Percentiles rank a stretch among this genome's conserved stretches.
Evolutionary conservation across 2,113 vertebrate genomes (phyloP).

Genomic region (Lucifuga dentata): DNA sequence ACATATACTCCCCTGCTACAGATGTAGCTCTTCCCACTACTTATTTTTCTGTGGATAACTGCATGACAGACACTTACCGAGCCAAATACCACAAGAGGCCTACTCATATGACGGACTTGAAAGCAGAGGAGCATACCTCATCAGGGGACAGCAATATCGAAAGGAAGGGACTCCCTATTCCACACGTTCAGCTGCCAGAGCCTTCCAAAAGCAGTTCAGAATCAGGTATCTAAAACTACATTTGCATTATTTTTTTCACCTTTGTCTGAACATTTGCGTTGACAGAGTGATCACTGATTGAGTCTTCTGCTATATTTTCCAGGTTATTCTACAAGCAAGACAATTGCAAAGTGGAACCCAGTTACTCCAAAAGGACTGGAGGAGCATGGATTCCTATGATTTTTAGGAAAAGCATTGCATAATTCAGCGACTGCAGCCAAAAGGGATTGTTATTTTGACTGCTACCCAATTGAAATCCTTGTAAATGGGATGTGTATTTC

Average conservation of each 20-base stretch:
- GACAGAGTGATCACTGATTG: neutral
- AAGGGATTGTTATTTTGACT: conserved; percentile 25
- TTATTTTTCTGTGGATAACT: conserved; percentile 95
- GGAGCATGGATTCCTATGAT: conserved; percentile 83
- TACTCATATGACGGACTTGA: conserved; percentile 73
- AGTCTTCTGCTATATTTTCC: conserved; percentile 33
- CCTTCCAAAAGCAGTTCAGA: conserved; percentile 74
- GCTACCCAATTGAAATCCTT: conserved; percentile 42
- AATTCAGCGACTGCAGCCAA: conserved; percentile 30
- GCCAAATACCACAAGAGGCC: conserved; percentile 92
- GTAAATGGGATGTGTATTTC: conserved; percentile 5
- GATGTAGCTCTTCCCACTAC: conserved; percentile 87
- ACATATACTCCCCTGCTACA: conserved; percentile 37
- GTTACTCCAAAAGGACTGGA: conserved; percentile 80
- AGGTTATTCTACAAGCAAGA: conserved; percentile 72
- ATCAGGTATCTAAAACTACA: conserved; percentile 68
- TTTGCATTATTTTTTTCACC: neutral
- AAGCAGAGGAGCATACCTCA: conserved; percentile 79
- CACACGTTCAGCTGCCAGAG: conserved; percentile 65
- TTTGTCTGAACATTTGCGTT: neutral
- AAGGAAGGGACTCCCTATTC: conserved; percentile 66
- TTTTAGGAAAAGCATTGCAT: neutral
- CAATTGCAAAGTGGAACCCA: conserved; percentile 80
- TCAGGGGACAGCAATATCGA: conserved; percentile 79
- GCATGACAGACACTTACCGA: conserved; percentile 98